Evolutionary conservation across 2,888 invertebrate species (phyloP).

Genomic region (Glaucopsyche alexis): DNA sequence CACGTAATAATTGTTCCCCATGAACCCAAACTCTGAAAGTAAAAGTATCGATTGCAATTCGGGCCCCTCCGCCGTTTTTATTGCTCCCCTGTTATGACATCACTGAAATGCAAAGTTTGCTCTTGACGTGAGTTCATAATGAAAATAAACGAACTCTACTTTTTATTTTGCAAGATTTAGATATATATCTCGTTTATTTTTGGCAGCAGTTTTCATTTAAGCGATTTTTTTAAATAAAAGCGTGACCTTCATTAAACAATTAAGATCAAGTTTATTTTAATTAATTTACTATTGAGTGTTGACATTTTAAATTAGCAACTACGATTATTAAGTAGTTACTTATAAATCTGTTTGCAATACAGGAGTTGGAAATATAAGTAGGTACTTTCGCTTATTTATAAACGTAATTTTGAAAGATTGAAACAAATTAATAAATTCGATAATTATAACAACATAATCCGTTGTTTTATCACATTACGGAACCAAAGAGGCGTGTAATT

Average conservation of each 20-base stretch:
- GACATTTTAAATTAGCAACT: too few species aligned
- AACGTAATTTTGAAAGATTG: neutral
- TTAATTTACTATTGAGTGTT: too few species aligned
- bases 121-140: constrained; percentile 38
- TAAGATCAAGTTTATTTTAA: too few species aligned
- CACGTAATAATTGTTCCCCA: constrained; percentile 51
- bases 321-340: too few species aligned
- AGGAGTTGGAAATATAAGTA: neutral
- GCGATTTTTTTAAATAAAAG: too few species aligned
- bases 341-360: too few species aligned
- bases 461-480: constrained; percentile 17
- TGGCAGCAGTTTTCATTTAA: too few species aligned
- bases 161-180: constrained; percentile 22
- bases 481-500: constrained; percentile 50
- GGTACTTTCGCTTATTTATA: neutral
- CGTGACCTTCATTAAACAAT: too few species aligned
- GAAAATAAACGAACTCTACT: constrained; percentile 32
- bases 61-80: constrained; percentile 53
- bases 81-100: constrained; percentile 61
- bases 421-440: neutral
- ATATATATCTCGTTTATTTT: too few species aligned
- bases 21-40: constrained; percentile 52
- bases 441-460: neutral
- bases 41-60: constrained; percentile 66
- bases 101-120: constrained; percentile 48